Evolutionary conservation across 2,113 vertebrate species (phyloP).

Genomic region (Oncorhynchus kisutch): DNA sequence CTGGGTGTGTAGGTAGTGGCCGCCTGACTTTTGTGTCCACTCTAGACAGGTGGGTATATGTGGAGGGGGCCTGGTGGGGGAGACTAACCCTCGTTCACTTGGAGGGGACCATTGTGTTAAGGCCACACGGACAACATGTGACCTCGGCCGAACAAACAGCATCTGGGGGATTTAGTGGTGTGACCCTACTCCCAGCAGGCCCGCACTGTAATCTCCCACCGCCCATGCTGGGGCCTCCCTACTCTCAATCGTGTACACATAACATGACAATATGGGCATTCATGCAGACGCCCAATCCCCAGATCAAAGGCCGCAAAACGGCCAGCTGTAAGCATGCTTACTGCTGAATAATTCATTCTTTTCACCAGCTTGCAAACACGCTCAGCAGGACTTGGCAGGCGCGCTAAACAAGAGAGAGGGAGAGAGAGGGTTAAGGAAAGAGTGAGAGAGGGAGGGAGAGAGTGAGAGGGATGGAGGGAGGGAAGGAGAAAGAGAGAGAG

Average conservation of each 20-base stretch:
- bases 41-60: background rate
- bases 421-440: conserved; percentile 31
- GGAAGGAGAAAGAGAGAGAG: background rate
- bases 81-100: conserved; percentile 37
- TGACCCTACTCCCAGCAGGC: conserved; percentile 77
- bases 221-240: conserved; percentile 80
- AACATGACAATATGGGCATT: conserved; percentile 98
- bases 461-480: background rate
- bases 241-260: conserved; percentile 83
- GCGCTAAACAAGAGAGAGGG: conserved; percentile 75
- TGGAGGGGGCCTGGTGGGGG: background rate
- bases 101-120: conserved; percentile 76
- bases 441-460: conserved; percentile 9
- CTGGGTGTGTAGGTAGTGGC: no score
- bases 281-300: conserved; percentile 88
- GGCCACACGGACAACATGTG: conserved; percentile 80
- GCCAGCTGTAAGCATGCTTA: conserved; percentile 92
- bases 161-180: conserved; percentile 74
- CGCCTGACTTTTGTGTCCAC: background rate
- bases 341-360: conserved; percentile 94
- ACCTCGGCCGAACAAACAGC: conserved; percentile 86
- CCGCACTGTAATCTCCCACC: conserved; percentile 90
- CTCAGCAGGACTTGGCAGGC: conserved; percentile 90
- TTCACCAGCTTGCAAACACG: conserved; percentile 90
- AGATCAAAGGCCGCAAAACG: conserved; percentile 95